Base-by-base conservation (phyloP, 1,140 invertebrate genomes). In the Homarus americanus region DNA sequence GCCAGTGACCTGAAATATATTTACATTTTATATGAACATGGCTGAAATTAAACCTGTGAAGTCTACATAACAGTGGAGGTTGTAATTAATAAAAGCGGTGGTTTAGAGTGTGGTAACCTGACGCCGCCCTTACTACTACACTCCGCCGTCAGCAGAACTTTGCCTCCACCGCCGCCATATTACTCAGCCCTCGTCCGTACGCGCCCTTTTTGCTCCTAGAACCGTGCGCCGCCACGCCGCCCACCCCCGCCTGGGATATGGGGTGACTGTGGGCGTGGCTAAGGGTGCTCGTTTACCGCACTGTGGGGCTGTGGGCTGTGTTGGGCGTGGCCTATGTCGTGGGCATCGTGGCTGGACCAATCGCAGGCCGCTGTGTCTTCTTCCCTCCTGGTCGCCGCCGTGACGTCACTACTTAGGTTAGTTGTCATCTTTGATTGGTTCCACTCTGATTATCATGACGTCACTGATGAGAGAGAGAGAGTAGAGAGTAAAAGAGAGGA, bases 311-410 rank as follows among this genome's bases (percentile, higher is more conserved):
- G 79, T 89, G 87, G 87, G 87, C 78, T 17, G 79, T 69, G 15
- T 15, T 89, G 79, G 87, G 87, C 79, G 79, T 89, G 63, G 4
- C 58, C 32, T 89, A 89, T 38, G 58, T 89, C 34, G 69, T 89
- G 36, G 87, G 87, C 36, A 73, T 89, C 79, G 87, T 89, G 44
- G 87, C 87, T 15, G 87, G 87, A 73, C 87, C 87, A 17, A 72
- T 89, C 17, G 87, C 87, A 5, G 87, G 87, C 87, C 9, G 87
- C 87, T 38, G 87, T 89, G 40, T 72, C 87, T 38, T 89, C 87
- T n/a, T 89, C 87, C 1, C 87, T 89, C 0, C 63, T 89, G n/a
- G 87, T 89, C 40, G 87, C 87, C 10, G 87, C 87, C 24, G 87
- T 89, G 41, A 89, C 87, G 1, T 89, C 87, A 73, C 79, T 89